These are phyloP conservation scores for Heliconius erato DNA, from an alignment of 2,888 invertebrate genomes.

Conservation along the genomic window DNA sequence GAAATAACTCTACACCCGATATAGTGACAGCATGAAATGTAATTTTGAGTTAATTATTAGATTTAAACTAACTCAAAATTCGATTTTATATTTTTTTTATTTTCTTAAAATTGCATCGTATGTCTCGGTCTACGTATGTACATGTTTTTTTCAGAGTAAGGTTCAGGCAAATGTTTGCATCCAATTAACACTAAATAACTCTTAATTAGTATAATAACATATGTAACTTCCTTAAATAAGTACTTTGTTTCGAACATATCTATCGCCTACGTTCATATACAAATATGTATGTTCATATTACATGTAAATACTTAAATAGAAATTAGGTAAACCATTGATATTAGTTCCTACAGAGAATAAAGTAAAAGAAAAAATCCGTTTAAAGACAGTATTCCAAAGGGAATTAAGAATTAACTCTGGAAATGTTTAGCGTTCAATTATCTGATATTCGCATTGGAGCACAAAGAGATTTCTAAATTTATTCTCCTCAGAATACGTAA, in stretches of 20 bases:
- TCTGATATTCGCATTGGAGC: conserved; percentile 17
- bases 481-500: conserved; percentile 19
- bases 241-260: too few relatives aligned
- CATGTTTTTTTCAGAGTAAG: neutral
- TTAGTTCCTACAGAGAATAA: neutral
- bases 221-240: too few relatives aligned
- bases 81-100: neutral
- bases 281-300: too few relatives aligned
- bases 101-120: too few relatives aligned
- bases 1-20: neutral
- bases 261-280: too few relatives aligned
- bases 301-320: neutral
- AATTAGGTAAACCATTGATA: neutral
- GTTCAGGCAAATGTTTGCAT: too few relatives aligned
- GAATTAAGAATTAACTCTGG: conserved; percentile 18
- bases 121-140: neutral
- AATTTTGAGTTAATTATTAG: neutral
- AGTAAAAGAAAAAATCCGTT: neutral
- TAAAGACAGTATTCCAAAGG: neutral
- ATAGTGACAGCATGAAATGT: neutral
- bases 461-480: conserved; percentile 32
- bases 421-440: conserved; percentile 32
- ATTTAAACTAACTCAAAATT: neutral
- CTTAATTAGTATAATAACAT: too few relatives aligned
- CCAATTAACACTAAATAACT: too few relatives aligned